These are phyloP conservation scores for Tragelaphus buxtoni DNA, from an alignment of 2,113 vertebrate species.

Conservation along the genomic window DNA sequence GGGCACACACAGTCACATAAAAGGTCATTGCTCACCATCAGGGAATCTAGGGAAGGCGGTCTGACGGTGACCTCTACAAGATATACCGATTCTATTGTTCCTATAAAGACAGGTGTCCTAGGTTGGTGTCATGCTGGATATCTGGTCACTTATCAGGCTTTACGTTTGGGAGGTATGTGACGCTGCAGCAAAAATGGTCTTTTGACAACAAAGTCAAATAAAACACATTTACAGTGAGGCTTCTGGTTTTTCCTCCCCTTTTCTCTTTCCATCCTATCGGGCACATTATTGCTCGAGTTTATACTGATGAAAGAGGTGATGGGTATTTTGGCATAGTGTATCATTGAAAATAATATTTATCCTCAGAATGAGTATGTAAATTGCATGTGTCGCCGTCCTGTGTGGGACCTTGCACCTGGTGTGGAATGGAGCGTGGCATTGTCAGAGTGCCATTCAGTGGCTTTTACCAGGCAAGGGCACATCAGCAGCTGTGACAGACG, in stretches of 20 bases:
- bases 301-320: not conserved
- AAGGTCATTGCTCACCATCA: not conserved
- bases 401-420: not conserved
- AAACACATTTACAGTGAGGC: not conserved
- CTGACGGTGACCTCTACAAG: rapidly evolving
- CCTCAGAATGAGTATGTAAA: not conserved
- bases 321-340: not conserved
- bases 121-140: not conserved
- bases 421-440: not conserved
- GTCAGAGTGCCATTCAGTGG: not conserved
- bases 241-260: not conserved
- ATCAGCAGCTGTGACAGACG: not conserved
- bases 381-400: rapidly evolving
- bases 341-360: not conserved
- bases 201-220: not conserved
- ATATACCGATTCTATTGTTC: not conserved
- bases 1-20: not conserved
- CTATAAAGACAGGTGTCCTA: not conserved
- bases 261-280: not conserved
- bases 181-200: not conserved
- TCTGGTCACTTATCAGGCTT: not conserved
- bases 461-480: not conserved
- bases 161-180: not conserved
- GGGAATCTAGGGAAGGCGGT: not conserved
- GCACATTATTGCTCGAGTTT: not conserved